These are phyloP conservation scores for Eupelmus urozonus DNA, from an alignment of 2,888 invertebrate species.

Conservation along the genomic window DNA sequence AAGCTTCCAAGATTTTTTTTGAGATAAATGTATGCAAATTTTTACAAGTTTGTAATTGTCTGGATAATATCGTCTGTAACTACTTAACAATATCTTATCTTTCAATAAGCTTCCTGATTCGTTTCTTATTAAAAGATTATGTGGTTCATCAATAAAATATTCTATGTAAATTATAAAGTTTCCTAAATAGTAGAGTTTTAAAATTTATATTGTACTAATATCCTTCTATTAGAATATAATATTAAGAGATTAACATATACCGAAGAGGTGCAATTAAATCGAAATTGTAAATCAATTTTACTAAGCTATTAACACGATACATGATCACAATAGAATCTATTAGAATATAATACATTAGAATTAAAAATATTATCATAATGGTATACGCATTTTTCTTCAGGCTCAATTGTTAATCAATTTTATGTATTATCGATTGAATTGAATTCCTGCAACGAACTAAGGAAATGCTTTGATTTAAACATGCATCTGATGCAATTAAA, in stretches of 20 bases:
- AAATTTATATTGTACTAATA: not conserved
- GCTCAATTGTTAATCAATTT: not conserved
- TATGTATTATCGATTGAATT: not conserved
- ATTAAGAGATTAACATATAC: too few species aligned
- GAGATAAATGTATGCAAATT: too few species aligned
- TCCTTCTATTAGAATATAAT: not conserved
- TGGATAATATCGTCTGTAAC: not conserved
- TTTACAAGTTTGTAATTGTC: too few species aligned
- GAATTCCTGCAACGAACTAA: not conserved
- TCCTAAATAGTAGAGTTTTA: too few species aligned
- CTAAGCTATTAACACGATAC: not conserved
- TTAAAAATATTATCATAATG: conserved; percentile 20
- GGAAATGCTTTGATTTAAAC: too few species aligned
- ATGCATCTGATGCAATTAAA: too few species aligned
- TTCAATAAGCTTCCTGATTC: too few species aligned
- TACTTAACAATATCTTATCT: too few species aligned
- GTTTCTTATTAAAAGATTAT: too few species aligned
- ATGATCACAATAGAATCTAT: conserved; percentile 14
- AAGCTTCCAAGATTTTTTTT: too few species aligned
- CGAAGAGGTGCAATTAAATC: conserved; percentile 10
- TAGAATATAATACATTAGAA: conserved; percentile 37
- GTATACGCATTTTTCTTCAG: not conserved
- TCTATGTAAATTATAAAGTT: too few species aligned
- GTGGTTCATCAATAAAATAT: too few species aligned
- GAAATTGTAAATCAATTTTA: conserved; percentile 8